Conservation (phyloP, 2,888 invertebrate genomes). For the Pachydiplax longipennis region DNA sequence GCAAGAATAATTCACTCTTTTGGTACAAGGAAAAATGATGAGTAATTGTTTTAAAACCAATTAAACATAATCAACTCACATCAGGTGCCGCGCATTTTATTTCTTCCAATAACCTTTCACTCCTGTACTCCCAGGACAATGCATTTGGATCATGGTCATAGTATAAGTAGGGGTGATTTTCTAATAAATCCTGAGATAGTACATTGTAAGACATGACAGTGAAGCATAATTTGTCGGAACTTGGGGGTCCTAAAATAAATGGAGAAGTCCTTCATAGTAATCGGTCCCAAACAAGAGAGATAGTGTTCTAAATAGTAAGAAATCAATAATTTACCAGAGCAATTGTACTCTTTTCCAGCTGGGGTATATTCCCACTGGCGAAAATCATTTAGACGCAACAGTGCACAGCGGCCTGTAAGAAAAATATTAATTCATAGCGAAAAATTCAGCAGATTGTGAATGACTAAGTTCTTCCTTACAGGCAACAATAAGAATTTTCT, state of each 20-base stretch:
- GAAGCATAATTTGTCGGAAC: slow-evolving; percentile 58
- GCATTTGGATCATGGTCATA: slow-evolving; percentile 64
- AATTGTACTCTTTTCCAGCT: neutral
- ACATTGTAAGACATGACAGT: slow-evolving; percentile 87
- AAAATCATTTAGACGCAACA: neutral
- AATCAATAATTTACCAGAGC: neutral
- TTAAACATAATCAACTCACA: slow-evolving; percentile 59
- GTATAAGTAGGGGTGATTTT: slow-evolving; percentile 78
- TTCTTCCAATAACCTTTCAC: slow-evolving; percentile 65
- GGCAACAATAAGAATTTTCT: too few species aligned
- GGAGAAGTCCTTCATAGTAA: neutral
- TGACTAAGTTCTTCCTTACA: too few species aligned
- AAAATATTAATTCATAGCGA: neutral
- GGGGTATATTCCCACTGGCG: slow-evolving; percentile 22
- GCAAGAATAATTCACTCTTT: slow-evolving; percentile 54
- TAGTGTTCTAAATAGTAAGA: neutral
- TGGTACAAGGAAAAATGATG: neutral
- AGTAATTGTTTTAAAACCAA: neutral
- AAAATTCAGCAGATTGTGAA: too few species aligned
- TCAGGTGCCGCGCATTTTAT: slow-evolving; percentile 67
- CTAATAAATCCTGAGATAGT: slow-evolving; percentile 81
- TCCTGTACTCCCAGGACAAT: slow-evolving; percentile 76
- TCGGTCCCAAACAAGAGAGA: neutral
- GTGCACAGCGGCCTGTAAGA: neutral
- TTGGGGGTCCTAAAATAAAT: neutral